Percentiles rank a stretch among this genome's conserved stretches.
phyloP scores from a whole-genome alignment of 2,113 vertebrate genomes.

The Sylvicapra grimmia region DNA sequence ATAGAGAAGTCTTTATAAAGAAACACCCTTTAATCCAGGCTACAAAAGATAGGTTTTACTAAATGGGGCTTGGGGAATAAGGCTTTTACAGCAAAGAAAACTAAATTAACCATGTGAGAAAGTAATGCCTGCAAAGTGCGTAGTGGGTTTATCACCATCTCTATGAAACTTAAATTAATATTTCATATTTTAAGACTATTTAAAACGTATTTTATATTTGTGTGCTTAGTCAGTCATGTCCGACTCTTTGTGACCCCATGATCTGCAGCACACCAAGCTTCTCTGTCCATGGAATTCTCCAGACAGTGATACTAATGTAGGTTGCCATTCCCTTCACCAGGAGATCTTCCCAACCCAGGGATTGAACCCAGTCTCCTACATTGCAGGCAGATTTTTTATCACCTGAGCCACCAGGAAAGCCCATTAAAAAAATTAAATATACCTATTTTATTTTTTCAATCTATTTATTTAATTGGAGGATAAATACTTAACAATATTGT shows the following conservation, averaged over 20 bases:
- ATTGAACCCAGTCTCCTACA: not conserved
- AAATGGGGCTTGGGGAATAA: not conserved
- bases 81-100: not conserved
- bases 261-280: accelerated
- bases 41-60: not conserved
- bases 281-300: not conserved
- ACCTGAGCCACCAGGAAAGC: not conserved
- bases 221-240: not conserved
- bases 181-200: not conserved
- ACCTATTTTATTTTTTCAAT: not conserved
- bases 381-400: not conserved
- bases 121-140: not conserved
- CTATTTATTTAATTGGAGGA: not conserved
- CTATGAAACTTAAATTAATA: not conserved
- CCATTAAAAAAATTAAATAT: not conserved
- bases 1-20: not conserved
- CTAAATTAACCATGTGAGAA: not conserved
- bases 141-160: not conserved
- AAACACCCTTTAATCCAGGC: not conserved
- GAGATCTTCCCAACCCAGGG: not conserved
- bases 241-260: not conserved
- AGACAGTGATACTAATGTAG: not conserved
- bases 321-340: not conserved
- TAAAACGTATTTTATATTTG: not conserved
- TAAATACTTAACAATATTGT: not conserved